Evolutionary conservation across 2,888 invertebrate species (phyloP).

Genomic region (Monopis laevigella): DNA sequence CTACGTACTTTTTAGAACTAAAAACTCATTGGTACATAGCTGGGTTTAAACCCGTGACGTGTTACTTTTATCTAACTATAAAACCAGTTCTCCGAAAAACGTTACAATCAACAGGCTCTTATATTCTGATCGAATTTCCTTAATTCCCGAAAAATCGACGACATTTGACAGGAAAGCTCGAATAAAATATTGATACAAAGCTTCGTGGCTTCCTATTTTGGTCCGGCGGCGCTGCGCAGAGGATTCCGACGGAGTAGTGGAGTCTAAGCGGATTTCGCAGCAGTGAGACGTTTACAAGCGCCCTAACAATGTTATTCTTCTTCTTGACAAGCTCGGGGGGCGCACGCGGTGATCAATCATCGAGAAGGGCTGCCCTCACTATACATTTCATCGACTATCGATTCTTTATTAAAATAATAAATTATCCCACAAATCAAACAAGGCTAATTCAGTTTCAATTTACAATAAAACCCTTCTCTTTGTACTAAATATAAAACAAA

Average conservation of each 20-base stretch:
- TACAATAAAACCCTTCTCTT: no score
- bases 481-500: no score
- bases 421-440: no score
- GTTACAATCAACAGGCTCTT: constrained; percentile 9
- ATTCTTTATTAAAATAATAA: no score
- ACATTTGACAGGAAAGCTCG: constrained; percentile 10
- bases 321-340: constrained; percentile 48
- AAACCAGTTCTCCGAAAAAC: not conserved
- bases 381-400: constrained; percentile 14
- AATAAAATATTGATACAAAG: constrained; percentile 11
- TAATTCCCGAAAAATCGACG: constrained; percentile 3
- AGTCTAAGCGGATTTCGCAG: constrained; percentile 47
- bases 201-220: constrained; percentile 8
- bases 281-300: constrained; percentile 54
- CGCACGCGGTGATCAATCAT: constrained; percentile 55
- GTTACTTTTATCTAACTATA: no score
- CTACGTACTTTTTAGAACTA: no score
- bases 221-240: constrained; percentile 2
- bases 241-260: constrained; percentile 13
- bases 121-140: constrained; percentile 8
- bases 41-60: no score
- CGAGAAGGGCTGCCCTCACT: constrained; percentile 32
- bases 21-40: no score
- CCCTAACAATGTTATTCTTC: constrained; percentile 61
- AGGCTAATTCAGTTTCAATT: no score